These are phyloP conservation scores for Dysmachus trigonus DNA, from an alignment of 2,888 invertebrate genomes.

Conservation along the genomic window DNA sequence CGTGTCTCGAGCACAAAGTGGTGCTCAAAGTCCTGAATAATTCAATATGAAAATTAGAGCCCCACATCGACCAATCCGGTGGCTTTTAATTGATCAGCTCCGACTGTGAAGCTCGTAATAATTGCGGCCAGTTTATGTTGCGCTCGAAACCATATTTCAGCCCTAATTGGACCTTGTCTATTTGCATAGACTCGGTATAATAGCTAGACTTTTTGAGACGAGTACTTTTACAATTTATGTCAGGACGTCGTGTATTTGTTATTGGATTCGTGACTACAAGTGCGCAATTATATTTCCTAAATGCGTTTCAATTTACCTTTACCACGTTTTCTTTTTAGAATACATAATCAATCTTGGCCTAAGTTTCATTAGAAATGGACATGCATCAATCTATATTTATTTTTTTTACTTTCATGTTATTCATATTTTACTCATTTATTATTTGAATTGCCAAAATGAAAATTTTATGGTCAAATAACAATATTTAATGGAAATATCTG, in stretches of 20 bases:
- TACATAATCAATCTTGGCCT: neutral
- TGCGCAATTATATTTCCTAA: neutral
- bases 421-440: too few relatives aligned
- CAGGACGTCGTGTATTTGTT: neutral
- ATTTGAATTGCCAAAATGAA: too few relatives aligned
- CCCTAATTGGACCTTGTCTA: neutral
- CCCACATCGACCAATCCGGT: neutral
- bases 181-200: neutral
- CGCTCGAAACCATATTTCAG: neutral
- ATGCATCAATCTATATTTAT: too few relatives aligned
- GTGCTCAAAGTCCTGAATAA: neutral
- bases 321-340: neutral
- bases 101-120: neutral
- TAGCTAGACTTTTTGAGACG: neutral
- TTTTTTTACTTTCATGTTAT: too few relatives aligned
- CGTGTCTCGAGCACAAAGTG: neutral
- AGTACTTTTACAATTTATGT: neutral
- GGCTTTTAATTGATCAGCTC: neutral
- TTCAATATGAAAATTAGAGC: constrained; percentile 16
- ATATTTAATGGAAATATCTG: too few relatives aligned
- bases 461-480: too few relatives aligned
- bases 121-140: neutral
- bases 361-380: neutral
- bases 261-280: neutral
- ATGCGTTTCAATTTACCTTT: neutral